Percentiles rank a stretch among this genome's conserved stretches.
phyloP scores from a whole-genome alignment of 1,140 invertebrate genomes.

The Drosophila bipectinata region DNA sequence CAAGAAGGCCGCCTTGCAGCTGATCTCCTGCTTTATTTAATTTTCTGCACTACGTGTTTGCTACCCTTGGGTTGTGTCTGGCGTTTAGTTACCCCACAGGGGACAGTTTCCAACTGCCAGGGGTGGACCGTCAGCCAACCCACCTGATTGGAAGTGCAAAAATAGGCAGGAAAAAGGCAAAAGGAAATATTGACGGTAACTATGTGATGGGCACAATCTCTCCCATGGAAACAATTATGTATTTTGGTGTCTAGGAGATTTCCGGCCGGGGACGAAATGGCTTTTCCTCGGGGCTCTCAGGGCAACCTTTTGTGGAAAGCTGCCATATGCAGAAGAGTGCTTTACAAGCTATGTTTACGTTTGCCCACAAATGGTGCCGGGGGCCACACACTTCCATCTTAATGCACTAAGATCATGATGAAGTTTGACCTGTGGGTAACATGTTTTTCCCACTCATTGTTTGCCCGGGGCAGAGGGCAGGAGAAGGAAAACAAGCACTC shows the following conservation, averaged over 20 bases:
- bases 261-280: constrained; percentile 32
- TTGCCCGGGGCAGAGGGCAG: not conserved
- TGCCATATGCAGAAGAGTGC: constrained; percentile 46
- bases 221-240: constrained; percentile 72
- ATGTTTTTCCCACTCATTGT: constrained; percentile 24
- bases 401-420: constrained; percentile 35
- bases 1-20: constrained; percentile 26
- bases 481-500: not conserved
- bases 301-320: constrained; percentile 37
- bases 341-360: constrained; percentile 46
- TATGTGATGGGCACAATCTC: constrained; percentile 40
- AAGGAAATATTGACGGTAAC: constrained; percentile 16
- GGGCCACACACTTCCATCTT: constrained; percentile 14
- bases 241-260: constrained; percentile 41
- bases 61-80: constrained; percentile 47
- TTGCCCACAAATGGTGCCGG: constrained; percentile 41
- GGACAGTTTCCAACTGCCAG: constrained; percentile 64
- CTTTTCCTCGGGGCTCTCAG: constrained; percentile 43
- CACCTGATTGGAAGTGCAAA: constrained; percentile 67
- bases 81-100: constrained; percentile 50
- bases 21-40: constrained; percentile 74
- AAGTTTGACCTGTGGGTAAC: constrained; percentile 24
- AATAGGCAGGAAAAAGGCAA: constrained; percentile 5
- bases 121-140: constrained; percentile 41
- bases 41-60: constrained; percentile 29